Percentiles rank a stretch among this genome's conserved stretches.
These are phyloP conservation scores for Torymus auratus DNA, from an alignment of 2,888 invertebrate species.

Conservation along the genomic window DNA sequence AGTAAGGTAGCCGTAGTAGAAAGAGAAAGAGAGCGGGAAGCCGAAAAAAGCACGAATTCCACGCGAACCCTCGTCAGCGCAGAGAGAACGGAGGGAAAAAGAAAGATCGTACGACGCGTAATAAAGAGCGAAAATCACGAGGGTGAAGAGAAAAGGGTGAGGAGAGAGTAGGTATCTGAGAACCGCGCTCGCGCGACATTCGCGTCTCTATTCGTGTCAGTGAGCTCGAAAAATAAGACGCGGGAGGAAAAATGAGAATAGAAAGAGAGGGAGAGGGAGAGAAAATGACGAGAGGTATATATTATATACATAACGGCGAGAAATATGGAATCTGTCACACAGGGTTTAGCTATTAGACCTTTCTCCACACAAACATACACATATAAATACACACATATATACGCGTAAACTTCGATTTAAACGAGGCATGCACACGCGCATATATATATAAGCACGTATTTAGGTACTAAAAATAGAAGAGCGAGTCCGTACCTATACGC, in stretches of 20 bases:
- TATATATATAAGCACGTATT: conserved; percentile 38
- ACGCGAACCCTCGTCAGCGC: too few relatives aligned
- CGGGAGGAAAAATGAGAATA: background rate
- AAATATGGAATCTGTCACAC: conserved; percentile 61
- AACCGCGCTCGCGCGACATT: too few relatives aligned
- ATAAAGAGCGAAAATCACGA: background rate
- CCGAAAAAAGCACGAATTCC: conserved; percentile 1
- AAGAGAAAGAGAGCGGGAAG: background rate
- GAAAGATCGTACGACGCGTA: background rate
- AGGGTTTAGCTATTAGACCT: conserved; percentile 65
- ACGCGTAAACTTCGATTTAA: conserved; percentile 52
- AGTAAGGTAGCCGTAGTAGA: background rate
- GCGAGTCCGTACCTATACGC: background rate
- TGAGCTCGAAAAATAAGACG: background rate
- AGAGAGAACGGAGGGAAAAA: background rate
- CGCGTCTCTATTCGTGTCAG: background rate
- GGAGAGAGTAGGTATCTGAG: too few relatives aligned
- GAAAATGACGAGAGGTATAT: background rate
- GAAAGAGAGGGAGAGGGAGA: background rate
- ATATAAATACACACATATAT: too few relatives aligned
- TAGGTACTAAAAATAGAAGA: conserved; percentile 20
- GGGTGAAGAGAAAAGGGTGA: background rate
- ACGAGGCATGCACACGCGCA: conserved; percentile 56
- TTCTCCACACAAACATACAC: conserved; percentile 52
- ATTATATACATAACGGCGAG: background rate